Conservation (phyloP, 2,113 vertebrate species). For the Sus scrofa region DNA sequence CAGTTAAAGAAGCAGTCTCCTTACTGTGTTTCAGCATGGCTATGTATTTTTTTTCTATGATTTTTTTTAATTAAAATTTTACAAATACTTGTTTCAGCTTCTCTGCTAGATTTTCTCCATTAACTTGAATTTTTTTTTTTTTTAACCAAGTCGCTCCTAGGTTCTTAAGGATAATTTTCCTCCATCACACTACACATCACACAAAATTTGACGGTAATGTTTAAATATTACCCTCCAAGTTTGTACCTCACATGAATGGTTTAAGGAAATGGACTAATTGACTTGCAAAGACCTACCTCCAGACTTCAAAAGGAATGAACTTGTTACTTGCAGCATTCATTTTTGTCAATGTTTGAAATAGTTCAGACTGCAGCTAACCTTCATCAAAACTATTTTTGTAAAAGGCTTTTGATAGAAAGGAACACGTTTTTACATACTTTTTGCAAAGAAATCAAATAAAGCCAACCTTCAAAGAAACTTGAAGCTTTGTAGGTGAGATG, state of each 20-base stretch:
- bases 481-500: constrained; percentile 94
- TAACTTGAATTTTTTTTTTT: constrained; percentile 98
- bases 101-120: constrained; percentile 92
- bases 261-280: constrained; percentile 92
- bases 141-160: constrained; percentile 93
- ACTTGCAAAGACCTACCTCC: constrained; percentile 97
- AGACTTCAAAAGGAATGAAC: constrained; percentile 92
- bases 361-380: constrained; percentile 92
- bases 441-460: constrained; percentile 70
- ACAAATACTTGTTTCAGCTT: constrained; percentile 88
- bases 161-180: constrained; percentile 92
- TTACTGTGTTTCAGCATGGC: constrained; percentile 88
- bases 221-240: constrained; percentile 92
- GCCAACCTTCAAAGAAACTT: constrained; percentile 92
- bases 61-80: constrained; percentile 83
- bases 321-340: constrained; percentile 88
- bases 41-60: constrained; percentile 87
- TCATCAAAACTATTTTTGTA: constrained; percentile 91
- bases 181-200: constrained; percentile 90
- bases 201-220: constrained; percentile 89
- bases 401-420: constrained; percentile 87
- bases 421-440: constrained; percentile 89
- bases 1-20: constrained; percentile 90
- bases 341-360: constrained; percentile 86
- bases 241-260: constrained; percentile 94